Evolutionary conservation across 2,888 invertebrate species (phyloP), one percentile per base, ranked within the genome.

Genomic region (Leptinotarsa peninsularis): DNA sequence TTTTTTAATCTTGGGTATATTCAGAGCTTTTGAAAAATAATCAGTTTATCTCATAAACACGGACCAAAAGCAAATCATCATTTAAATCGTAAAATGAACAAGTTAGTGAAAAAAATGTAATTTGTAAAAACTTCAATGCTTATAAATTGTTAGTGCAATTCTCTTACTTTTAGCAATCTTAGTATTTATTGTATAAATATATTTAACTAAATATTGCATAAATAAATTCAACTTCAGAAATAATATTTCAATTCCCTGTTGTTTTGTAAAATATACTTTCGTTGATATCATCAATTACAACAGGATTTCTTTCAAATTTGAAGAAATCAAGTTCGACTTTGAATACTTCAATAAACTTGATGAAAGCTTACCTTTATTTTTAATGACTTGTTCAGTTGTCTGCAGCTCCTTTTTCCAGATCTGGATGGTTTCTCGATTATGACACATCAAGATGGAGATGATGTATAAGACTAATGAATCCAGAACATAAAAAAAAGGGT

Each of bases 401-500:
- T 90, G 88, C 78, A 87, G 88, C 82, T 91, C 92, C 79, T 93
- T 92, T 84, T 92, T 92, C 84, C 93, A 91, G 27, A 89, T 96
- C 98, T 4, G 99, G 99, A 89, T 99, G 99, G 82, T 99, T 91
- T 85, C 94, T 92, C 84, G 95, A 89, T 94, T 99, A 93, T 2
- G 97, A 90, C 98, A 98, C 88, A 92, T 94, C 89, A 99, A 90
- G 99, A 90, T 99, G 99, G 84, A 97, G 92, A 89, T 98, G 98
- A 88, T 97, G 93, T n/a, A 94, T 93, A 67, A 94, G 90, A 84
- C 95, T 93, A 81, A 93, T 91, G 43, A 74, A 96, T 92, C 83
- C 91, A 93, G 91, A 95, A 95, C 89, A 94, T 94, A 88, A 43
- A 10, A 43, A 43, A 43, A 43, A 43, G 2, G 3, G 43, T 13